A percentile compares a stretch with the other conserved stretches of the same genome.
phyloP scores from a whole-genome alignment of 1,140 invertebrate species.

The Drosophila bocqueti region DNA sequence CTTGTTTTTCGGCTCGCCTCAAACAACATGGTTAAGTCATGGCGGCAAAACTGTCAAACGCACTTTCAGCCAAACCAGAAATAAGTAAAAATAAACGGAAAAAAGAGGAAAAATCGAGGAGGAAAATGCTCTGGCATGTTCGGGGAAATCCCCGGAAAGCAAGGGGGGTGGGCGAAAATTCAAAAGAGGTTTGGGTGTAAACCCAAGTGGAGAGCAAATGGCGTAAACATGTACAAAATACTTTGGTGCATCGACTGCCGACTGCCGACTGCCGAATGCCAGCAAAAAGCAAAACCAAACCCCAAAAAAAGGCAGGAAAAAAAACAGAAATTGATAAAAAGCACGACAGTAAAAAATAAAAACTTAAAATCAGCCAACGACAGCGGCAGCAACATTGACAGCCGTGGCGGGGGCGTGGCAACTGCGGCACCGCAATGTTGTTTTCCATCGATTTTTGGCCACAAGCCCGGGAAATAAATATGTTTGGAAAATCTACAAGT shows the following conservation, averaged over 20 bases:
- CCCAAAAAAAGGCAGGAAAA: conserved; percentile 4
- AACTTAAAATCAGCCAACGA: conserved; percentile 23
- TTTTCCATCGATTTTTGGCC: conserved; percentile 22
- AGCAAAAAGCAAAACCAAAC: conserved; percentile 13
- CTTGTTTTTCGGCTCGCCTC: conserved; percentile 34
- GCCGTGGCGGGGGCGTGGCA: conserved; percentile 4
- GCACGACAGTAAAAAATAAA: conserved; percentile 28
- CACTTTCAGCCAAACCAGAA: conserved; percentile 32
- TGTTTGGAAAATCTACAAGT: background rate
- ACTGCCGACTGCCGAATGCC: conserved; percentile 17
- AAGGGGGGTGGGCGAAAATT: conserved; percentile 7
- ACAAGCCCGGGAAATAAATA: conserved; percentile 5
- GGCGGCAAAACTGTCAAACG: conserved; percentile 74
- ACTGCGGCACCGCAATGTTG: conserved; percentile 35
- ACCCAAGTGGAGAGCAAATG: conserved; percentile 50
- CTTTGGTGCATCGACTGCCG: conserved; percentile 58
- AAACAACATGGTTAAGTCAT: conserved; percentile 71
- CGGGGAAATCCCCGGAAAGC: conserved; percentile 5
- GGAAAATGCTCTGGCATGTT: conserved; percentile 4
- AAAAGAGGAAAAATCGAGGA: background rate
- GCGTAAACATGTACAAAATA: conserved; percentile 82
- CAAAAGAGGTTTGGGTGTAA: conserved; percentile 10
- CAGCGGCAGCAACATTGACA: conserved; percentile 48
- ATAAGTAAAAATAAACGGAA: background rate
- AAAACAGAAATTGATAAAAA: conserved; percentile 63